A percentile compares a stretch with the other conserved stretches of the same genome.
These are phyloP conservation scores for Campoplex capitator DNA, from an alignment of 2,888 invertebrate genomes.

Conservation along the genomic window DNA sequence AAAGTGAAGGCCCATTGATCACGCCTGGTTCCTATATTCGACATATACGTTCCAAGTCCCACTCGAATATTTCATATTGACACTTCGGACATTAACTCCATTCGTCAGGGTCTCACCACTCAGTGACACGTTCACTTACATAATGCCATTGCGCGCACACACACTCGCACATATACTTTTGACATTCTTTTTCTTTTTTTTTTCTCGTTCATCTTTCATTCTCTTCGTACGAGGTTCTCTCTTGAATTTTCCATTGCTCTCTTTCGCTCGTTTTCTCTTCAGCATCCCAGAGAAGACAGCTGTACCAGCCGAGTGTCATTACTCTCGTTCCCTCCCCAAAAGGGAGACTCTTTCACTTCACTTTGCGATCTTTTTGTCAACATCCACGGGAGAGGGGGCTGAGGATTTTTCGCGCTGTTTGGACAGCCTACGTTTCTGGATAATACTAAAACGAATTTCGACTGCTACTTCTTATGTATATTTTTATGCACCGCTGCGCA, in stretches of 20 bases:
- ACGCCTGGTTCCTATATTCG: conserved; percentile 75
- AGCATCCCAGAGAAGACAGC: conserved; percentile 47
- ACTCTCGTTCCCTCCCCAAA: conserved; percentile 27
- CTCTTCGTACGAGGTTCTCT: conserved; percentile 40
- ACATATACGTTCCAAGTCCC: conserved; percentile 65
- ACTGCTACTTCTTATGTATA: conserved; percentile 15
- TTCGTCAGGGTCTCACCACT: conserved; percentile 77
- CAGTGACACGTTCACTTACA: conserved; percentile 64
- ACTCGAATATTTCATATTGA: conserved; percentile 81
- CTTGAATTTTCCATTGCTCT: conserved; percentile 59
- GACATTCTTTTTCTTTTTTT: neutral
- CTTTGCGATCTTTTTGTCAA: conserved; percentile 61
- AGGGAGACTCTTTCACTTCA: conserved; percentile 55
- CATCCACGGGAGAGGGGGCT: neutral
- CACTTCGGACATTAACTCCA: conserved; percentile 81
- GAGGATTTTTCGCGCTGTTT: conserved; percentile 63
- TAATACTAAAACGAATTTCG: conserved; percentile 54
- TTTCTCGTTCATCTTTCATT: conserved; percentile 42
- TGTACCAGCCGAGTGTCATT: conserved; percentile 57
- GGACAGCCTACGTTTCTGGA: conserved; percentile 69
- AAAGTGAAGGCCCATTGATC: conserved; percentile 68
- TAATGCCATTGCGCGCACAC: conserved; percentile 15
- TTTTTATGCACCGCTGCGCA: neutral
- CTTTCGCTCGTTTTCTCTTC: conserved; percentile 15
- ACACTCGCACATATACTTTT: neutral